phyloP scores from a whole-genome alignment of 2,113 vertebrate genomes.

The Scortum barcoo region DNA sequence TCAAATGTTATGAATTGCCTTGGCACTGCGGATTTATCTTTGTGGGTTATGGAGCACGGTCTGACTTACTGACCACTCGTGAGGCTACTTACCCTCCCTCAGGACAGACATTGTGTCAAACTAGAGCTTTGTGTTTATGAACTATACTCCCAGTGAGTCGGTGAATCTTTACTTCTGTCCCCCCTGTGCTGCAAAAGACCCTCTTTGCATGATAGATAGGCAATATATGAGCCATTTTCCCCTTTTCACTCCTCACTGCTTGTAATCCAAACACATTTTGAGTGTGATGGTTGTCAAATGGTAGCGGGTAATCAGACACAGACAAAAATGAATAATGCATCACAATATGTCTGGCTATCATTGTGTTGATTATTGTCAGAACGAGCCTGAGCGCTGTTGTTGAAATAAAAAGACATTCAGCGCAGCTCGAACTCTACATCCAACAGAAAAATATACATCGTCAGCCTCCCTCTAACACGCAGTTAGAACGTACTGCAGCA shows the following conservation, averaged over 20 bases:
- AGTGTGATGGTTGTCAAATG: conserved; percentile 80
- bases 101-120: conserved; percentile 62
- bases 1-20: conserved; percentile 70
- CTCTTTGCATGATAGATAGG: conserved; percentile 72
- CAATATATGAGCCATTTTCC: conserved; percentile 57
- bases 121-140: conserved; percentile 61
- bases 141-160: conserved; percentile 54
- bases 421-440: neutral
- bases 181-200: conserved; percentile 42
- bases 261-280: conserved; percentile 79
- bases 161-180: conserved; percentile 51
- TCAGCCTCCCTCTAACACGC: neutral
- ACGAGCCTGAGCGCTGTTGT: conserved; percentile 53
- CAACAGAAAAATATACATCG: conserved; percentile 5
- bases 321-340: conserved; percentile 81
- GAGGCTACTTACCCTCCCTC: conserved; percentile 61
- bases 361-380: conserved; percentile 76
- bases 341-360: conserved; percentile 73
- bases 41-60: conserved; percentile 50
- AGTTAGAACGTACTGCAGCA: neutral
- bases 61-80: conserved; percentile 63
- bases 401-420: conserved; percentile 59
- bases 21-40: conserved; percentile 61
- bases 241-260: conserved; percentile 63
- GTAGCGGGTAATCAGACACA: conserved; percentile 72